A percentile compares a stretch with the other conserved stretches of the same genome.
These are phyloP conservation scores for Amblyopsis hoosieri DNA, from an alignment of 2,797 vertebrate genomes.

Conservation along the genomic window DNA sequence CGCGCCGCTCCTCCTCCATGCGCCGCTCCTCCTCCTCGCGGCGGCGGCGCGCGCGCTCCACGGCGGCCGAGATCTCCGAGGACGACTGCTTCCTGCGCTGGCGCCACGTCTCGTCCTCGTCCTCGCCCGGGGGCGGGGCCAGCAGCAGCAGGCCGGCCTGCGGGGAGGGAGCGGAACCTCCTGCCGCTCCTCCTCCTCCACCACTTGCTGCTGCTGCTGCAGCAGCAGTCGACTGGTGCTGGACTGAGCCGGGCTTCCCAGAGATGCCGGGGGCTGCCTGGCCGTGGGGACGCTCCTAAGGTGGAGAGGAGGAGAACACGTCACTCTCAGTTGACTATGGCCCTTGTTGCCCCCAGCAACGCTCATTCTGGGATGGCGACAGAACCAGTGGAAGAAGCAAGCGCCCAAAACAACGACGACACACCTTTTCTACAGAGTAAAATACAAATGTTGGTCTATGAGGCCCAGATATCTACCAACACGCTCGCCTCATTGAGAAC, in stretches of 20 bases:
- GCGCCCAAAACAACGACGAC: neutral
- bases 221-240: conserved; percentile 49
- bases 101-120: conserved; percentile 94
- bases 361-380: neutral
- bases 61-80: conserved; percentile 88
- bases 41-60: conserved; percentile 88
- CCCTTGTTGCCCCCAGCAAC: neutral
- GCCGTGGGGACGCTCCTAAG: conserved; percentile 73
- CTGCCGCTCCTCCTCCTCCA: conserved; percentile 24
- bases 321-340: neutral
- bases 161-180: conserved; percentile 60
- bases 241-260: conserved; percentile 62
- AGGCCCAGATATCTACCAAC: too few species aligned
- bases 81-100: conserved; percentile 91
- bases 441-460: too few species aligned
- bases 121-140: conserved; percentile 77
- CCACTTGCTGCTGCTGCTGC: conserved; percentile 29
- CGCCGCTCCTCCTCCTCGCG: conserved; percentile 91
- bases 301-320: conserved; percentile 13
- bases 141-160: conserved; percentile 52
- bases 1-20: conserved; percentile 92
- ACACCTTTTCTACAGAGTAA: too few species aligned
- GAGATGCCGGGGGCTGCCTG: conserved; percentile 55
- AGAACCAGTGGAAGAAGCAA: neutral
- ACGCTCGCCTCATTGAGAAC: too few species aligned